These are phyloP conservation scores for Temnothorax unifasciatus DNA, from an alignment of 2,888 invertebrate genomes.

Conservation along the genomic window DNA sequence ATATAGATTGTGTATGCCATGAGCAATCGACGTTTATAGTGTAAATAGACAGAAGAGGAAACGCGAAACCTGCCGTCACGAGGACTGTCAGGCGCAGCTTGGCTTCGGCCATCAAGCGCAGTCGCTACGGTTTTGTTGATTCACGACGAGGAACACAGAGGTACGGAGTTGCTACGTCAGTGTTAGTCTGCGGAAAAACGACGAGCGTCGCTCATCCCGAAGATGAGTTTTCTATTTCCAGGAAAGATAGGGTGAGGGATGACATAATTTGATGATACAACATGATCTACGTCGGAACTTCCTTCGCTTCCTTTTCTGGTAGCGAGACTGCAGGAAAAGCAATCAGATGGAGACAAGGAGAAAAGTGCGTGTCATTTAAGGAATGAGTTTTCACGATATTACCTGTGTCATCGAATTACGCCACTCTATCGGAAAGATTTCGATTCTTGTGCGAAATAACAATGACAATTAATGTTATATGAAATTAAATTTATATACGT, in stretches of 20 bases:
- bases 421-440: neutral
- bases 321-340: neutral
- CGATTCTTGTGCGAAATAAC: neutral
- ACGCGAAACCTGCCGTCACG: slow-evolving; percentile 46
- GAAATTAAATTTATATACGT: neutral
- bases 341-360: neutral
- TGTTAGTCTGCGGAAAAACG: slow-evolving; percentile 54
- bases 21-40: slow-evolving; percentile 51
- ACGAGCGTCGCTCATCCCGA: slow-evolving; percentile 36
- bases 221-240: slow-evolving; percentile 51
- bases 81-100: slow-evolving; percentile 68
- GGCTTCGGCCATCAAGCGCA: slow-evolving; percentile 60
- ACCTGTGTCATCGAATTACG: neutral
- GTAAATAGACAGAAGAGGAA: slow-evolving; percentile 44
- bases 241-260: neutral
- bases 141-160: slow-evolving; percentile 53
- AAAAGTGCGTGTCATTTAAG: slow-evolving; percentile 30
- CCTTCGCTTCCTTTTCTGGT: neutral
- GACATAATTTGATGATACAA: slow-evolving; percentile 46
- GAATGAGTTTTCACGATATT: slow-evolving; percentile 16
- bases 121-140: slow-evolving; percentile 59
- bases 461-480: neutral
- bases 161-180: slow-evolving; percentile 46
- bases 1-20: slow-evolving; percentile 36
- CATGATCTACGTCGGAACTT: slow-evolving; percentile 24